phyloP scores from a whole-genome alignment of 2,113 vertebrate genomes.

The Romanogobio albipinnatus region DNA sequence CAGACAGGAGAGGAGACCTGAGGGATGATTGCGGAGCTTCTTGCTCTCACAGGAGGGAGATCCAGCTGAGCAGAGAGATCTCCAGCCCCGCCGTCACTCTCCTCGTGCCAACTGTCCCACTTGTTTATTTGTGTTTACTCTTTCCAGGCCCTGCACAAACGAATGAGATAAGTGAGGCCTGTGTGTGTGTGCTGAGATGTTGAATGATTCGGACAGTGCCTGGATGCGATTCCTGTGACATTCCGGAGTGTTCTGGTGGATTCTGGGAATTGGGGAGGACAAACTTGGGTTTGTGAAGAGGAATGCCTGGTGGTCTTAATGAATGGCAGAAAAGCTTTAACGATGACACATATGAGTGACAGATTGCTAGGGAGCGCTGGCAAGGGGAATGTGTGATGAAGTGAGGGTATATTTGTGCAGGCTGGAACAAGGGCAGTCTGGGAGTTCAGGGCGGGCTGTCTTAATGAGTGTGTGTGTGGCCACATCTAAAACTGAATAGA shows the following conservation, averaged over 20 bases:
- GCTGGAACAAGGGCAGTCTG: constrained; percentile 21
- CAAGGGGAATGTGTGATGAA: constrained; percentile 15
- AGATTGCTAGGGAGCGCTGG: constrained; percentile 18
- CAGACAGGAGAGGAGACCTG: constrained; percentile 1
- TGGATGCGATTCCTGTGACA: constrained; percentile 24
- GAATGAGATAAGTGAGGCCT: neutral
- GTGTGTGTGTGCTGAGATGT: neutral
- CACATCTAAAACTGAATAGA: constrained; percentile 30
- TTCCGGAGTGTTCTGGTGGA: constrained; percentile 39
- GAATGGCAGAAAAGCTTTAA: constrained; percentile 32
- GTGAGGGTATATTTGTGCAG: constrained; percentile 8
- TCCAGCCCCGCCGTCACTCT: neutral
- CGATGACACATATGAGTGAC: constrained; percentile 24
- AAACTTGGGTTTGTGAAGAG: constrained; percentile 35
- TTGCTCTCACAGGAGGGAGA: neutral
- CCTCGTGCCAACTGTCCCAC: neutral
- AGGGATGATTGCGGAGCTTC: neutral
- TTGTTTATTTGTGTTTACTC: constrained; percentile 46
- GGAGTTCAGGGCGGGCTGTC: neutral
- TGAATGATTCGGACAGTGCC: neutral
- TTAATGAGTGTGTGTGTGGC: constrained; percentile 44
- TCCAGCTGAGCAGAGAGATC: neutral
- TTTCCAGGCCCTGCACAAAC: neutral
- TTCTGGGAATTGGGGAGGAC: constrained; percentile 20
- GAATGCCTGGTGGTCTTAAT: constrained; percentile 45